Base-by-base conservation (phyloP, 92 coral and sea anemone species). In the Phenganax subtilis region DNA sequence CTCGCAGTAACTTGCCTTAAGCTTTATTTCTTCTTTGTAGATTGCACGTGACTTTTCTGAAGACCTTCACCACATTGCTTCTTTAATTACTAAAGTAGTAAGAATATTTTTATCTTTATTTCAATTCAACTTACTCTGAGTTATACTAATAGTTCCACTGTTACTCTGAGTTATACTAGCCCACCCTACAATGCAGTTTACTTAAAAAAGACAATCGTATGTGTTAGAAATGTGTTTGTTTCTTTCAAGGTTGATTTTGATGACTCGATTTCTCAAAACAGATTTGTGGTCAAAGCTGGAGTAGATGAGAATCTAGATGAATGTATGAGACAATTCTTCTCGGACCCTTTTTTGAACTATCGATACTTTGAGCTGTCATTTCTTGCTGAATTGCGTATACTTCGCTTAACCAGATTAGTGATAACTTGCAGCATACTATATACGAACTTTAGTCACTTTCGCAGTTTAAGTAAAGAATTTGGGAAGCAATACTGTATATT, bases 231-330 rank as follows among this genome's bases (percentile, higher is more conserved):
- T 20, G 25, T 6, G 51, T 61, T 64, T 27, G 55, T 51, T 0
- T 9, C 15, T 25, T 64, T 1, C 62, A 52, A 93, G 96, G 89
- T 96, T 15, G 99, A 96, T 84, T 96, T 96, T 81, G 99, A 92
- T 78, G 99, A 92, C 69, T 96, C 97, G 14, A 78, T 82, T 0
- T 97, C 89, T 11, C 99, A 96, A 68, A 96, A 90, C 80, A 93
- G 99, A 10, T 96, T 96, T 83, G 99, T 96, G 57, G 97, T 96
- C 30, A 96, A 96, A 80, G 97, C 99, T 68, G 97, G 99, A 76
- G 99, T 96, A 44, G 99, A 96, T 69, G 93, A 93, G 29, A 88
- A 85, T 81, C 89, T 96, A 56, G 99, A 96, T 86, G 97, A 96
- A 86, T 90, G 98, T 96, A 90, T 59, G 87, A 59, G 47, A 37